phyloP scores from a whole-genome alignment of 2,888 invertebrate genomes.

The Drosophila conformis region DNA sequence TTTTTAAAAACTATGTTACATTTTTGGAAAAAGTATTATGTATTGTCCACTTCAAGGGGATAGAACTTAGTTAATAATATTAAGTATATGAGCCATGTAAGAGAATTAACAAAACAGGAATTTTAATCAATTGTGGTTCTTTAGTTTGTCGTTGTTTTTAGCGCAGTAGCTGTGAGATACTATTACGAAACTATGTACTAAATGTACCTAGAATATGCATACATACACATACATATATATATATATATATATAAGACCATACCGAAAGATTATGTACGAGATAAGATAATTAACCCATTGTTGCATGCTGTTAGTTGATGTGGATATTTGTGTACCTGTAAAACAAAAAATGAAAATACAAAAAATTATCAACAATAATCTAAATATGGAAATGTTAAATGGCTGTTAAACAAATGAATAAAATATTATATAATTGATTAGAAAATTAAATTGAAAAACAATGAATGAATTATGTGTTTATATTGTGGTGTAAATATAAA shows the following conservation, averaged over 20 bases:
- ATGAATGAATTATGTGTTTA: background rate
- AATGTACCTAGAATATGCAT: conserved; percentile 32
- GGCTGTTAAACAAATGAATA: conserved; percentile 60
- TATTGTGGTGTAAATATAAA: conserved; percentile 35
- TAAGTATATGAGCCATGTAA: conserved; percentile 24
- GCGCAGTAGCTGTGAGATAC: conserved; percentile 75
- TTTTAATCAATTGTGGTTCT: conserved; percentile 63
- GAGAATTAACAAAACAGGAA: conserved; percentile 59
- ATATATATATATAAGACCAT: conserved; percentile 1
- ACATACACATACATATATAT: background rate
- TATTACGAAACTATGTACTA: conserved; percentile 45
- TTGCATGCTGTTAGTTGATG: conserved; percentile 72
- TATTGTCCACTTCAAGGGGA: conserved; percentile 31
- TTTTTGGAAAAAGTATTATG: conserved; percentile 33
- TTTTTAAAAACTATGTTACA: conserved; percentile 57
- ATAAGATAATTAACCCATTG: conserved; percentile 47
- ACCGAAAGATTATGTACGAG: conserved; percentile 6
- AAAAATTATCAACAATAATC: conserved; percentile 62
- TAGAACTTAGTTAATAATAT: conserved; percentile 42
- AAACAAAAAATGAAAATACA: conserved; percentile 9
- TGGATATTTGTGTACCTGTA: conserved; percentile 73
- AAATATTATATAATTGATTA: conserved; percentile 24
- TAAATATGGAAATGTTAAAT: conserved; percentile 62
- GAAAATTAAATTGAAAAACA: conserved; percentile 28
- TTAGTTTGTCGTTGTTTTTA: conserved; percentile 65